These are phyloP conservation scores for Drosophila putrida DNA, from an alignment of 2,888 invertebrate species.

Conservation along the genomic window DNA sequence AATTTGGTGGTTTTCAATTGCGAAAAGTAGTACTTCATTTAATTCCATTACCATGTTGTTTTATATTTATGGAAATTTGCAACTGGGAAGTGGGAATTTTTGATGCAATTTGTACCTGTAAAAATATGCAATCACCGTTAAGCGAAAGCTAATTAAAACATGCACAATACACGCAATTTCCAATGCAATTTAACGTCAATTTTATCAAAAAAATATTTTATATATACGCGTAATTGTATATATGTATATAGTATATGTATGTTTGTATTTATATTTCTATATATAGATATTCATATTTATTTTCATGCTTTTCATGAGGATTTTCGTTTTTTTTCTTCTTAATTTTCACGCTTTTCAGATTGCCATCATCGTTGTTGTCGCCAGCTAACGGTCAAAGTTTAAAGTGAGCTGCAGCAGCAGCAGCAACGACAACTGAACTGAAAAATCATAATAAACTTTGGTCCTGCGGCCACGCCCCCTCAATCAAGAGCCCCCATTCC, in stretches of 20 bases:
- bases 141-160: conserved; percentile 59
- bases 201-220: conserved; percentile 38
- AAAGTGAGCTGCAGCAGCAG: conserved; percentile 25
- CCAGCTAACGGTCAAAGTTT: conserved; percentile 43
- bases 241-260: conserved; percentile 1
- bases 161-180: conserved; percentile 58
- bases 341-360: conserved; percentile 44
- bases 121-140: conserved; percentile 40
- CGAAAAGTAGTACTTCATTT: conserved; percentile 11
- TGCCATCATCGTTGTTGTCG: conserved; percentile 41
- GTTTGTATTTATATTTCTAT: conserved; percentile 6
- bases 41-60: not conserved
- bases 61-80: not conserved
- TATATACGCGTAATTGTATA: not conserved
- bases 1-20: not conserved
- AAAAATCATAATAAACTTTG: conserved; percentile 40
- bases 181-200: conserved; percentile 56
- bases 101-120: conserved; percentile 11
- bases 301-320: conserved; percentile 4
- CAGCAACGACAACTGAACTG: conserved; percentile 2
- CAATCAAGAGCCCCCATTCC: not conserved
- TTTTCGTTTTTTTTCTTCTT: not conserved
- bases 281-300: not conserved
- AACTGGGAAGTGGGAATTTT: not conserved
- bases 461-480: conserved; percentile 5